Evolutionary conservation across 2,113 vertebrate species (phyloP).

Genomic region (Variabilichromis moorii): DNA sequence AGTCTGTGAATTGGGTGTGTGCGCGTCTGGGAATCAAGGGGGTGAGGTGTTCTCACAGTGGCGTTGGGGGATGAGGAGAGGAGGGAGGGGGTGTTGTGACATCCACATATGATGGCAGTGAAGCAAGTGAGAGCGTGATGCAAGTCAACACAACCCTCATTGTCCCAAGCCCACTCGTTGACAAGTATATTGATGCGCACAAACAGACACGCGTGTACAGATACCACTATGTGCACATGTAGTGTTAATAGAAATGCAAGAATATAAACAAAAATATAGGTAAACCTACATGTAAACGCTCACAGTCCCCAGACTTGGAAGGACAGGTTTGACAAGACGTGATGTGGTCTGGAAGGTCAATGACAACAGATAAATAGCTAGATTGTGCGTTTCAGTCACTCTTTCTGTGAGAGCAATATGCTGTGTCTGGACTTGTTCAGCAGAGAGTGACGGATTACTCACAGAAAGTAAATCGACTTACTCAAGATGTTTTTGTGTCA

Average conservation of each 20-base stretch:
- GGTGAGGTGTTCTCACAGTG: conserved; percentile 72
- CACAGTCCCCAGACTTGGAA: neutral
- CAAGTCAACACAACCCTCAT: neutral
- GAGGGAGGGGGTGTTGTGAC: conserved; percentile 50
- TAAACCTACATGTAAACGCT: neutral
- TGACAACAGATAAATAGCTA: neutral
- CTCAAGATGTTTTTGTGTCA: conserved; percentile 23
- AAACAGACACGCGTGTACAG: neutral
- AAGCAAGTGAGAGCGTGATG: conserved; percentile 45
- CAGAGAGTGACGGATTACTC: conserved; percentile 37
- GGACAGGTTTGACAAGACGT: neutral
- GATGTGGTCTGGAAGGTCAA: neutral
- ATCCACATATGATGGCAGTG: conserved; percentile 33
- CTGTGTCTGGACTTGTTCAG: conserved; percentile 47
- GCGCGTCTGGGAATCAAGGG: conserved; percentile 69
- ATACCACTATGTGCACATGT: neutral
- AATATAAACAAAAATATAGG: neutral
- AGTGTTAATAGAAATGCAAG: neutral
- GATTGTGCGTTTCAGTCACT: neutral
- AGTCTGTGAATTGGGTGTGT: conserved; percentile 25
- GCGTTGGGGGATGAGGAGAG: neutral
- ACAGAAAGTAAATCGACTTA: conserved; percentile 29
- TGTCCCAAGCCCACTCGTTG: neutral
- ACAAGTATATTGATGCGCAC: neutral
- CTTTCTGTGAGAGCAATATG: neutral